Base-by-base conservation (phyloP, 2,113 vertebrate species). In the Egretta garzetta region DNA sequence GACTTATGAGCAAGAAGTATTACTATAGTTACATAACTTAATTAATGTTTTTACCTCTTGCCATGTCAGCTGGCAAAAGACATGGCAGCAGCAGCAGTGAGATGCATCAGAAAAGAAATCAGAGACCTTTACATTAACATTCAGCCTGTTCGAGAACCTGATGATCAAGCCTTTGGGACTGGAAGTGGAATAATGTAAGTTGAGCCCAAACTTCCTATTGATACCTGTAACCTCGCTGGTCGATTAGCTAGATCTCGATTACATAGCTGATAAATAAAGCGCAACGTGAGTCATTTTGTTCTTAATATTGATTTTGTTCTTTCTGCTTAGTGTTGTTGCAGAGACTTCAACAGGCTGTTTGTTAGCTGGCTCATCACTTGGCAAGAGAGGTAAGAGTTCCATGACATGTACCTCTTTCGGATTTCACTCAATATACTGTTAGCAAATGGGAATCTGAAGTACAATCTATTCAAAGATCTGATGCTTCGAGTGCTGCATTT, bases 111-210 rank as follows among this genome's bases (percentile, higher is more conserved):
- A 93, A 99, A 98, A 95, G 99, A 99, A 96, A 98, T 99, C 82
- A 98, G 99, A 95, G 99, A 99, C n/a, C 98, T 99, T 32, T 99
- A 99, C 80, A 97, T 99, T 93, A 99, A 98, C 96, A 99, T 99
- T 84, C 98, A 99, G 92, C 82, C 99, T 22, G 95, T 99, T 83
- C 99, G 99, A 97, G 99, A 99, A 96, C 98, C 98, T 72, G 98
- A 99, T 60, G 98, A 99, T 22, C 98, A 98, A 82, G 99, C 99
- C 12, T 98, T 90, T 73, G 99, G 99, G 35, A 99, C 98, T 58
- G 99, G 99, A 41, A 99, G 98, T 67, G 99, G 99, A 86, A 99
- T 99, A 95, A 99, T 99, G 99, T 99, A 96, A 99, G 98, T 91
- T 33, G 35, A 86, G 16, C 33, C 39, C 73, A 87, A 47, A 47